Conservation (phyloP, 2,113 vertebrate genomes). For the Dipodomys spectabilis region DNA sequence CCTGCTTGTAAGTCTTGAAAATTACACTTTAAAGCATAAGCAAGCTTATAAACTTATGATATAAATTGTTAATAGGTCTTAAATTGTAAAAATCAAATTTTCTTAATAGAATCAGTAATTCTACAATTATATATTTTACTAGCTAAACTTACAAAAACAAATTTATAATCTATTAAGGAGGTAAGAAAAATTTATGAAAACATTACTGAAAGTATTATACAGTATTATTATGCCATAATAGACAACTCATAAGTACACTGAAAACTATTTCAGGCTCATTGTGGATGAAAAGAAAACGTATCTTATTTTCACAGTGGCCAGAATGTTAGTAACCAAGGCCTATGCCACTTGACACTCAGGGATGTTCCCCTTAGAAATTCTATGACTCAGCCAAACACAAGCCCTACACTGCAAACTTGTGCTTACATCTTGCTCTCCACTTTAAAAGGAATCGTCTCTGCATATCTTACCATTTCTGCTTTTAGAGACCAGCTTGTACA, state of each 20-base stretch:
- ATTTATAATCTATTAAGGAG: background rate
- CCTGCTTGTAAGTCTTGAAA: slow-evolving; percentile 30
- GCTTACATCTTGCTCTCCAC: background rate
- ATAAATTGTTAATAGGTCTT: slow-evolving; percentile 1
- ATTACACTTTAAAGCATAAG: slow-evolving; percentile 25
- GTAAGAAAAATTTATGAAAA: background rate
- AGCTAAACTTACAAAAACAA: slow-evolving; percentile 17
- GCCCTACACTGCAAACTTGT: background rate
- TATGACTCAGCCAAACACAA: background rate
- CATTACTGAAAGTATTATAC: background rate
- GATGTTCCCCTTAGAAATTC: background rate
- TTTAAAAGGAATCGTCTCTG: slow-evolving; percentile 15
- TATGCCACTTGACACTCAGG: background rate
- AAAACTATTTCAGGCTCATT: background rate
- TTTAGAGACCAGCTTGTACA: background rate
- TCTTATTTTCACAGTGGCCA: background rate
- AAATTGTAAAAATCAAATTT: background rate
- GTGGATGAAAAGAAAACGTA: background rate
- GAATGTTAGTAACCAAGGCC: background rate
- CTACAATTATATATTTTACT: slow-evolving; percentile 37
- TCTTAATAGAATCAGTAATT: slow-evolving; percentile 38
- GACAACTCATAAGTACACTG: background rate
- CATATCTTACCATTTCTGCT: background rate
- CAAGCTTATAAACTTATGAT: slow-evolving; percentile 25
- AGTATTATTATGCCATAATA: background rate